Evolutionary conservation across 2,113 vertebrate species (phyloP).

Genomic region (Brevimyrus niger): DNA sequence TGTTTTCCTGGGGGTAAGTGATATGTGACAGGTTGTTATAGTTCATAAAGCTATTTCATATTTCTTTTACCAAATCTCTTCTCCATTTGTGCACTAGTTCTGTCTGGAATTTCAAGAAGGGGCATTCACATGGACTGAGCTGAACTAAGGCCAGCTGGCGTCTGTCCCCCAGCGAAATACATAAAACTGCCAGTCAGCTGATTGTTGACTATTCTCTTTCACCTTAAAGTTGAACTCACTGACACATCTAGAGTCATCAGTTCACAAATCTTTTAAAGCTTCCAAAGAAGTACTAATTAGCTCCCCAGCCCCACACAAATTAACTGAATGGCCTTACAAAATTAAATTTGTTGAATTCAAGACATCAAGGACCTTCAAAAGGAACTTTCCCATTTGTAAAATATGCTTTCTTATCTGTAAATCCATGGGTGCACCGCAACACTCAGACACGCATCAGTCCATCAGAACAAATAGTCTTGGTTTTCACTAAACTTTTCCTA

Average conservation of each 20-base stretch:
- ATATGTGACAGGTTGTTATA: background rate
- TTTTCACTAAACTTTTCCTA: background rate
- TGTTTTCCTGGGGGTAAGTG: background rate
- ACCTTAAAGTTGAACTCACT: background rate
- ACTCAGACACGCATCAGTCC: background rate
- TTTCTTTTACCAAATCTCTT: background rate
- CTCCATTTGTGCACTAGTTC: background rate
- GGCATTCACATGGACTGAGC: background rate
- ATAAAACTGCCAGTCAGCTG: background rate
- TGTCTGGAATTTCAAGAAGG: background rate
- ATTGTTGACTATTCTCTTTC: background rate
- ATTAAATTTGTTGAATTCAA: background rate
- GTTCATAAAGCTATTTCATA: background rate
- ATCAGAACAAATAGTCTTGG: background rate
- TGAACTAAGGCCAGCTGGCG: background rate
- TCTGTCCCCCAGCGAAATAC: background rate
- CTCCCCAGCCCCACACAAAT: background rate
- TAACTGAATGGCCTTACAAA: background rate
- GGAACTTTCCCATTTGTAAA: background rate
- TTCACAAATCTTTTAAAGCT: background rate
- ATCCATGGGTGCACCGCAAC: background rate
- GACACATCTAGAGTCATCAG: background rate
- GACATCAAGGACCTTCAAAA: background rate
- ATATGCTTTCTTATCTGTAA: background rate
- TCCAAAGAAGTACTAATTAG: background rate